Percentiles rank a stretch among this genome's conserved stretches.
These are phyloP conservation scores for Trachemys scripta DNA, from an alignment of 2,113 vertebrate genomes.

Conservation along the genomic window DNA sequence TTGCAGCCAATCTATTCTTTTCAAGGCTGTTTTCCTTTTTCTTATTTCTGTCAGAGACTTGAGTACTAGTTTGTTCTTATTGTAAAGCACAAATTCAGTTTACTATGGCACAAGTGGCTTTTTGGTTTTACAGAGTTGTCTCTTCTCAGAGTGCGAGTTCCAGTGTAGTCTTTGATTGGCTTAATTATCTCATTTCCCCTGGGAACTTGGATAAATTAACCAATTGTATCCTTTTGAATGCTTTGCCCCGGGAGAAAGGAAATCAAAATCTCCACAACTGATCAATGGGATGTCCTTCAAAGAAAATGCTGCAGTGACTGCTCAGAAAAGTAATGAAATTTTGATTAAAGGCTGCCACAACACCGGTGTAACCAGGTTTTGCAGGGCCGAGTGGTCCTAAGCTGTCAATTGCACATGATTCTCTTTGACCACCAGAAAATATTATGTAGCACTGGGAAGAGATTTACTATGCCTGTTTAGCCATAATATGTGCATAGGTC, in stretches of 20 bases:
- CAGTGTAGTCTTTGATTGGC: not conserved
- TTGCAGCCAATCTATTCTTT: not conserved
- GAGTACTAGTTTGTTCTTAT: not conserved
- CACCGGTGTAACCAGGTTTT: not conserved
- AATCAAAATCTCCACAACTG: not conserved
- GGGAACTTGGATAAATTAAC: slow-evolving; percentile 5
- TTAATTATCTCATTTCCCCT: slow-evolving; percentile 14
- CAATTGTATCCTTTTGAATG: not conserved
- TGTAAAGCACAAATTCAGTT: not conserved
- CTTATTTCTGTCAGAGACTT: not conserved
- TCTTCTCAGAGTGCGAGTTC: not conserved
- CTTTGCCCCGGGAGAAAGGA: not conserved
- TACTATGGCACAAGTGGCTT: not conserved
- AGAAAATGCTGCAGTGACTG: slow-evolving; percentile 1
- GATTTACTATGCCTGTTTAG: not conserved
- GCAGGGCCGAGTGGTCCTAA: not conserved
- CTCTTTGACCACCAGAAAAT: not conserved
- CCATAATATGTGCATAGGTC: not conserved
- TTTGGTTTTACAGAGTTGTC: not conserved
- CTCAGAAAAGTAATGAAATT: not conserved
- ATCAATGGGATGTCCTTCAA: slow-evolving; percentile 33
- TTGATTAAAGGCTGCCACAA: slow-evolving; percentile 25
- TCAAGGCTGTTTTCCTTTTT: not conserved
- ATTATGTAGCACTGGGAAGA: not conserved
- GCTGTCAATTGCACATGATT: not conserved